A percentile compares a stretch with the other conserved stretches of the same genome.
Evolutionary conservation across 1,140 invertebrate genomes (phyloP).

Genomic region (Parapsyche elsis): DNA sequence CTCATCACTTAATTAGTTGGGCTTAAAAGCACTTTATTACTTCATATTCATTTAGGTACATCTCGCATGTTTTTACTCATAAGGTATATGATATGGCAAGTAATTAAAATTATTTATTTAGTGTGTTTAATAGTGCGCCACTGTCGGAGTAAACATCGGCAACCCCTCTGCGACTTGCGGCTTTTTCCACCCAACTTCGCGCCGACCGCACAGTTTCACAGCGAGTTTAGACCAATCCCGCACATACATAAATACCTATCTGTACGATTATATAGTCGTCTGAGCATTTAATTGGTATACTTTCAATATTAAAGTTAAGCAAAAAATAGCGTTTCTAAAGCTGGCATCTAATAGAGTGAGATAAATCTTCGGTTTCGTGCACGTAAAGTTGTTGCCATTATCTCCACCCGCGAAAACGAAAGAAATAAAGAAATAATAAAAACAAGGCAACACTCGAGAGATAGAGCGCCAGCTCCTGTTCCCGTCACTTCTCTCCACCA

Average conservation of each 20-base stretch:
- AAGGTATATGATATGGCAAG: too few relatives aligned
- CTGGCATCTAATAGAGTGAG: neutral
- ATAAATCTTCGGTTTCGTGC: constrained; percentile 51
- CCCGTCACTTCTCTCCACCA: constrained; percentile 42
- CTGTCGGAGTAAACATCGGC: constrained; percentile 21
- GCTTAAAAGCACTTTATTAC: too few relatives aligned
- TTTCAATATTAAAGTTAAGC: too few relatives aligned
- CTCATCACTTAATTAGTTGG: too few relatives aligned
- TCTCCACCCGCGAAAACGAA: constrained; percentile 47
- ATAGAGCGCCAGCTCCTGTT: constrained; percentile 15
- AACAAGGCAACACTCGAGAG: constrained; percentile 25
- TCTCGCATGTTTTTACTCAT: too few relatives aligned
- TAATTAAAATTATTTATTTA: too few relatives aligned
- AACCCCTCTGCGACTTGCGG: constrained; percentile 46
- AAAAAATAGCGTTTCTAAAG: too few relatives aligned
- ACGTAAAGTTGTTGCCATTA: constrained; percentile 52
- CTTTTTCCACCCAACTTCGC: constrained; percentile 45
- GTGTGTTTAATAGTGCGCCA: constrained; percentile 13
- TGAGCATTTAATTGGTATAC: too few relatives aligned
- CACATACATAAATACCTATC: too few relatives aligned
- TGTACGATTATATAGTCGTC: too few relatives aligned
- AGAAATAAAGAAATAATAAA: constrained; percentile 46
- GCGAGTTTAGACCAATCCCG: too few relatives aligned
- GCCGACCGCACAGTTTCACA: constrained; percentile 14
- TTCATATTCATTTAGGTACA: too few relatives aligned